These are phyloP conservation scores for Eristalis pertinax DNA, from an alignment of 2,888 invertebrate genomes.

Conservation along the genomic window DNA sequence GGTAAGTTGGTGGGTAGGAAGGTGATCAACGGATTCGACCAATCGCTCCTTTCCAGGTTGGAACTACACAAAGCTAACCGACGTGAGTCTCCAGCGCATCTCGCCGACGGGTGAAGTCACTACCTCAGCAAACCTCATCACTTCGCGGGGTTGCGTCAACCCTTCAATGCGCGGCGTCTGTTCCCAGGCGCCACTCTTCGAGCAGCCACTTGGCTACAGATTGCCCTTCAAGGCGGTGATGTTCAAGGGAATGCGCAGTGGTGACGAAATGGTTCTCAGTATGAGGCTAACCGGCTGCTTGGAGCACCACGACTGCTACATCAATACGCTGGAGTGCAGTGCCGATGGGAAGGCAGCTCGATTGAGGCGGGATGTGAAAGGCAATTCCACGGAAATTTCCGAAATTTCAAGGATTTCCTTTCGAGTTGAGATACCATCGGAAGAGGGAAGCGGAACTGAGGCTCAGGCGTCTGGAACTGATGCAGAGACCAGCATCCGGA, in stretches of 20 bases:
- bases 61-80: conserved; percentile 83
- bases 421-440: conserved; percentile 76
- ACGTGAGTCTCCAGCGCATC: conserved; percentile 82
- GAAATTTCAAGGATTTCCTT: conserved; percentile 79
- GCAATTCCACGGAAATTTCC: conserved; percentile 76
- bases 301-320: conserved; percentile 82
- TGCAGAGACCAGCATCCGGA: background rate
- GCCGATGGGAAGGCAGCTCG: conserved; percentile 72
- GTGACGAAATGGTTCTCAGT: conserved; percentile 83
- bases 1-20: conserved; percentile 79
- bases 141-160: conserved; percentile 82
- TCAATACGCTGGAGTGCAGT: conserved; percentile 76
- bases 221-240: conserved; percentile 83
- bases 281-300: conserved; percentile 84
- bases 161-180: conserved; percentile 82
- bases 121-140: conserved; percentile 81
- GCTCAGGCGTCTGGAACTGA: background rate
- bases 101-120: conserved; percentile 77
- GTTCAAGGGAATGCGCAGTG: conserved; percentile 84
- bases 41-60: conserved; percentile 75
- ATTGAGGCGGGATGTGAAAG: conserved; percentile 73
- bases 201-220: conserved; percentile 81
- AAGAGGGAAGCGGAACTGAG: background rate
- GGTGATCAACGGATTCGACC: background rate
- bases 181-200: conserved; percentile 80